Evolutionary conservation across 2,888 invertebrate species (phyloP).

Genomic region (Busseola fusca): DNA sequence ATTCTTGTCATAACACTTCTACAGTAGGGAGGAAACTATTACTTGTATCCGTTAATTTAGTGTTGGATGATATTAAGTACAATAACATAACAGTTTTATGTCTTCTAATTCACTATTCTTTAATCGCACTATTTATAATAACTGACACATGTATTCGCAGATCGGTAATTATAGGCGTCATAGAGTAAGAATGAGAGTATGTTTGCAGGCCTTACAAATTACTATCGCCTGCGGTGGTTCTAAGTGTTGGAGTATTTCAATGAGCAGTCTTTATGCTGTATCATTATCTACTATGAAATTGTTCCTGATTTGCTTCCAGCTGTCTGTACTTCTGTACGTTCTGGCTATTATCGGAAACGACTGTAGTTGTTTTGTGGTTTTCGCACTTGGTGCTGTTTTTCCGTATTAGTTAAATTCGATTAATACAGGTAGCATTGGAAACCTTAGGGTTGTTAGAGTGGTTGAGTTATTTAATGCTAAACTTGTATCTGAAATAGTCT

Average conservation of each 20-base stretch:
- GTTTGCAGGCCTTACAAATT: slow-evolving; percentile 61
- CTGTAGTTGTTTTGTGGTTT: slow-evolving; percentile 35
- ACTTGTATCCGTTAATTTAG: slow-evolving; percentile 18
- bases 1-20: slow-evolving; percentile 31
- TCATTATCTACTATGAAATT: slow-evolving; percentile 55
- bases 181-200: slow-evolving; percentile 36
- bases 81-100: slow-evolving; percentile 40
- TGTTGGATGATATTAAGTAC: slow-evolving; percentile 32
- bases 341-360: slow-evolving; percentile 43
- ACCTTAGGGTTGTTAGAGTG: slow-evolving; percentile 1
- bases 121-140: slow-evolving; percentile 33
- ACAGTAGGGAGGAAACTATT: slow-evolving; percentile 20
- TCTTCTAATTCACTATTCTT: no score
- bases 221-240: slow-evolving; percentile 58
- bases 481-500: neutral
- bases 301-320: slow-evolving; percentile 47
- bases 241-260: slow-evolving; percentile 52
- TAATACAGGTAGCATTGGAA: slow-evolving; percentile 6
- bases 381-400: slow-evolving; percentile 24
- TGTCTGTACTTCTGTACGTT: slow-evolving; percentile 34
- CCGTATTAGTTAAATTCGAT: slow-evolving; percentile 8
- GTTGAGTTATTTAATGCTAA: slow-evolving; percentile 5
- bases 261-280: slow-evolving; percentile 53
- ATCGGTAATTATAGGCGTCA: slow-evolving; percentile 47
- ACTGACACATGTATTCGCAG: slow-evolving; percentile 12